A percentile compares a stretch with the other conserved stretches of the same genome.
Evolutionary conservation across 2,113 vertebrate species (phyloP).

Genomic region (Microcebus ravelobensis): DNA sequence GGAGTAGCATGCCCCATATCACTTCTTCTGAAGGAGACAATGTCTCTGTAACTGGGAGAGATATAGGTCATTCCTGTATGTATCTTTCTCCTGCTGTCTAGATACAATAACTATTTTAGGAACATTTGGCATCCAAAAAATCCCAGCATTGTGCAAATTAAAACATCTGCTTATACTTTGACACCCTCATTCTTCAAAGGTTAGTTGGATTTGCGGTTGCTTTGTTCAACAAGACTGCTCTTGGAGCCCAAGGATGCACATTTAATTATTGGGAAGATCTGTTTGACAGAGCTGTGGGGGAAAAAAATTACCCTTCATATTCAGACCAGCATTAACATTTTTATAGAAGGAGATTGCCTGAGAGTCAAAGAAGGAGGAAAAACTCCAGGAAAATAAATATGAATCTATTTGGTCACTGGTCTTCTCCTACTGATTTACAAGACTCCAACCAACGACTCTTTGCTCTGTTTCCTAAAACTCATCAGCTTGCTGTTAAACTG

Average conservation of each 20-base stretch:
- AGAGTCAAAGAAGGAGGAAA: slow-evolving; percentile 69
- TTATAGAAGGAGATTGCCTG: slow-evolving; percentile 72
- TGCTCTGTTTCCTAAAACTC: slow-evolving; percentile 75
- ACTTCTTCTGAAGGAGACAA: background rate
- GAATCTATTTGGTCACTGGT: slow-evolving; percentile 73
- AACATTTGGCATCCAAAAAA: slow-evolving; percentile 78
- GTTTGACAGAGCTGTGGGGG: slow-evolving; percentile 62
- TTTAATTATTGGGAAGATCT: slow-evolving; percentile 78
- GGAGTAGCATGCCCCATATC: background rate
- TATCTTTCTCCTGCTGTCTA: slow-evolving; percentile 65
- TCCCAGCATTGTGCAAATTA: slow-evolving; percentile 72
- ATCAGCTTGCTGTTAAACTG: slow-evolving; percentile 79
- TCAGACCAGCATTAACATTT: slow-evolving; percentile 72
- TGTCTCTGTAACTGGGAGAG: background rate
- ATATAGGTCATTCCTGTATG: slow-evolving; percentile 49
- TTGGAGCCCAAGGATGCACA: slow-evolving; percentile 63
- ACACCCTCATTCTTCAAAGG: slow-evolving; percentile 74
- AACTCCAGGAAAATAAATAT: slow-evolving; percentile 77
- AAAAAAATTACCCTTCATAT: slow-evolving; percentile 73
- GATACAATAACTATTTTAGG: slow-evolving; percentile 75
- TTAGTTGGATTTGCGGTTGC: slow-evolving; percentile 66
- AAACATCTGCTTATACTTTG: slow-evolving; percentile 81
- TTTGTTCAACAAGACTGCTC: slow-evolving; percentile 77
- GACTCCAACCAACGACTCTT: slow-evolving; percentile 53
- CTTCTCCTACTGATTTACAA: slow-evolving; percentile 77